These are phyloP conservation scores for Philonicus albiceps DNA, from an alignment of 2,888 invertebrate species.

Conservation along the genomic window DNA sequence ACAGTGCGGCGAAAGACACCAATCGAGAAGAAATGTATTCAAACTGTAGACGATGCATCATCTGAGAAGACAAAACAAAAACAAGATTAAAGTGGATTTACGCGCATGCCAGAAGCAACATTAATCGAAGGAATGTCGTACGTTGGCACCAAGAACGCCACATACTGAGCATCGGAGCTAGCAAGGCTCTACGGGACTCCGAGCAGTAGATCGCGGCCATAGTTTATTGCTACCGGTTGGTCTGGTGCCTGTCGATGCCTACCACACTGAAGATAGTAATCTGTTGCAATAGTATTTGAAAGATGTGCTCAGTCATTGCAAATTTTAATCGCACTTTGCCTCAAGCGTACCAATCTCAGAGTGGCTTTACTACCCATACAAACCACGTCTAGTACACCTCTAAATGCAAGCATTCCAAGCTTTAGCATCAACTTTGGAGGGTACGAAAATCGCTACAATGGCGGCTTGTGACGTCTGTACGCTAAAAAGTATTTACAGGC, in stretches of 20 bases:
- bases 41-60: not conserved
- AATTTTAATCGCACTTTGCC: not conserved
- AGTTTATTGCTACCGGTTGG: not conserved
- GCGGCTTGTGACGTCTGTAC: not conserved
- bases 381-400: not conserved
- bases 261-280: not conserved
- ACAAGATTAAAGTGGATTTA: not conserved
- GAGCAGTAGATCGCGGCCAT: not conserved
- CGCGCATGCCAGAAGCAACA: not conserved
- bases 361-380: not conserved
- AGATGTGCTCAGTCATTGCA: not conserved
- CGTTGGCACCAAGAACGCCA: not conserved
- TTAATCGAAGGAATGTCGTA: constrained; percentile 14
- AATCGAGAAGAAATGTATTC: not conserved
- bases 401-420: not conserved
- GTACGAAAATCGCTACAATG: not conserved
- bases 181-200: not conserved
- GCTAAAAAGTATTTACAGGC: not conserved
- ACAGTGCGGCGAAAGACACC: not conserved
- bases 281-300: not conserved
- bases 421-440: not conserved
- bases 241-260: not conserved
- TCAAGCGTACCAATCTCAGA: not conserved
- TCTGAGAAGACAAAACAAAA: not conserved
- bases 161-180: not conserved